These are phyloP conservation scores for Trachemys scripta DNA, from an alignment of 2,113 vertebrate genomes.

Conservation along the genomic window DNA sequence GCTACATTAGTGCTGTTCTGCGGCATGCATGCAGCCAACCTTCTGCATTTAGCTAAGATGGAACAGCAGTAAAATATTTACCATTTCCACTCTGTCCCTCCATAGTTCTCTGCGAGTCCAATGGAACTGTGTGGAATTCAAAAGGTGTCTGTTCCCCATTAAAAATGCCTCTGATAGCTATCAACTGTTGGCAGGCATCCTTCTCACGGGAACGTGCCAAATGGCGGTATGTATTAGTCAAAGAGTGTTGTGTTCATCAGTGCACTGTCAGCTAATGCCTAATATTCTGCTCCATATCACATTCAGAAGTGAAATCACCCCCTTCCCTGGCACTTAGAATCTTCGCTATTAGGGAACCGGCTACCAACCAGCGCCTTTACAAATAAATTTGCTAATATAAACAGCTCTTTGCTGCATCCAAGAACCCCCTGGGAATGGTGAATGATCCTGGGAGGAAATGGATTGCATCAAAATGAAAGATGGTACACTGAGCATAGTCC, in stretches of 20 bases:
- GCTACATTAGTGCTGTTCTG: neutral
- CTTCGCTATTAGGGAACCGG: neutral
- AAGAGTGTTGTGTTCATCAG: slow-evolving; percentile 1
- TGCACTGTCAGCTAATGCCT: slow-evolving; percentile 10
- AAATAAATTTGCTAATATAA: neutral
- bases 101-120: neutral
- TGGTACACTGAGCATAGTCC: neutral
- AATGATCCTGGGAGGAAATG: neutral
- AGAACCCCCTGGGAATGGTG: neutral
- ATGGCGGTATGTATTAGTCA: neutral
- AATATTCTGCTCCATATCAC: neutral
- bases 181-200: neutral
- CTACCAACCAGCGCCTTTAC: neutral
- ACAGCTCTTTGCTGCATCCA: neutral
- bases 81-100: neutral
- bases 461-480: neutral
- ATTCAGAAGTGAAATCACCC: neutral
- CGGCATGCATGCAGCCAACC: neutral
- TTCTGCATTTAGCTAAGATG: neutral
- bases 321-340: neutral
- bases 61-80: neutral
- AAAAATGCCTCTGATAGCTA: neutral
- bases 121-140: neutral
- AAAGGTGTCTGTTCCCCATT: neutral
- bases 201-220: neutral